Evolutionary conservation across 2,888 invertebrate species (phyloP).

Genomic region (Drosophila ustulata): DNA sequence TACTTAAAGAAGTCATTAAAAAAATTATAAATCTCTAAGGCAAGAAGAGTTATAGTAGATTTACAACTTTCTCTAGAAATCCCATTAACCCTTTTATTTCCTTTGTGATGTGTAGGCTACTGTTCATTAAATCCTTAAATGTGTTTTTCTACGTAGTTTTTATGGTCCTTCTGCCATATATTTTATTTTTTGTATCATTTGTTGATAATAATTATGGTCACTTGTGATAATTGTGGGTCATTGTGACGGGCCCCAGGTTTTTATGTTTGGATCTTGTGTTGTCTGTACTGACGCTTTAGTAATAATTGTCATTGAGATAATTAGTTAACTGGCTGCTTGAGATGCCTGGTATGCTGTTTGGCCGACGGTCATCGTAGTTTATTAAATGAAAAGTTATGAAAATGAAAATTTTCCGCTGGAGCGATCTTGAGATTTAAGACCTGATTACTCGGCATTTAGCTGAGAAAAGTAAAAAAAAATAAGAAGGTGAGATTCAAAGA

Average conservation of each 20-base stretch:
- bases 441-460: conserved; percentile 61
- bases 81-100: conserved; percentile 32
- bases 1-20: too few relatives aligned
- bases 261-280: conserved; percentile 18
- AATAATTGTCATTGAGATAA: conserved; percentile 82
- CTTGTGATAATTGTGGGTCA: conserved; percentile 79
- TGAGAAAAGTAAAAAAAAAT: conserved; percentile 65
- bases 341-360: conserved; percentile 55
- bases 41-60: conserved; percentile 42
- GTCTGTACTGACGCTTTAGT: conserved; percentile 49
- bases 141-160: conserved; percentile 44
- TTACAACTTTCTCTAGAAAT: conserved; percentile 32
- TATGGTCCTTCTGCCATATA: conserved; percentile 52
- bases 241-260: conserved; percentile 60
- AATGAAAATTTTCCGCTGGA: conserved; percentile 37
- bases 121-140: conserved; percentile 29
- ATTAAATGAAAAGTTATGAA: conserved; percentile 81
- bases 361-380: conserved; percentile 62
- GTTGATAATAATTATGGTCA: conserved; percentile 81
- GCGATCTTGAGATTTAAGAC: conserved; percentile 57
- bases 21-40: too few relatives aligned
- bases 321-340: conserved; percentile 59
- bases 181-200: conserved; percentile 59
- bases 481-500: conserved; percentile 32
- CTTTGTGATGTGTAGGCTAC: conserved; percentile 21